Base-by-base conservation (phyloP, 2,888 invertebrate genomes). In the Eupithecia abbreviata region DNA sequence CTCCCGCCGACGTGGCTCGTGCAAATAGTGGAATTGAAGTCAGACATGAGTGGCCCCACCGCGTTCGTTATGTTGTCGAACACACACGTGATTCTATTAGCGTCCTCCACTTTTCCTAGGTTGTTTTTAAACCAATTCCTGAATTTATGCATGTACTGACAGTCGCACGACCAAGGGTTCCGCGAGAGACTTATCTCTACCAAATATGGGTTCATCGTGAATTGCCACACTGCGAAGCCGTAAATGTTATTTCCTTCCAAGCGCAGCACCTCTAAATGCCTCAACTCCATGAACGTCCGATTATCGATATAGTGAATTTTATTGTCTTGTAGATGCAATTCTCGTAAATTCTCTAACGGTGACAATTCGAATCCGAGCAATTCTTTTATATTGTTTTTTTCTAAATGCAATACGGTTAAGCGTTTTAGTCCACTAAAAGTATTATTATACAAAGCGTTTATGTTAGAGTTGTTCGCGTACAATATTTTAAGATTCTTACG, bases 101-200 rank as follows among this genome's bases (percentile, higher is more conserved):
- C 97, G 89, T 98, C 98, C 83, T 96, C 96, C 73, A 98, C 97
- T 95, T 98, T 98, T 78, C 97, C 97, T 70, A 96, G 95, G 90
- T 97, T 97, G 79, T 96, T 96, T 85, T 96, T 96, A 87, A 98
- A 96, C 97, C 98, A 98, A 84, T 96, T 96, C 85, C 97, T 96
- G 88, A 97, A 97, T 88, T 97, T 96, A 84, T 97, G 96, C 85
- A 98, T 93, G 91, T 97, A 98, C 84, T 96, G 96, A 93, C 98
- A 99, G 89, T 98, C 98, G 92, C 98, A 98, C 81, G 97, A 97
- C 98, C 98, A 98, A 72, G 97, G 97, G 90, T 98, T 98, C 85
- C 97, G 97, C 76, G 97, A 96, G 81, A 98, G 95, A 74, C 97
- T 97, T 85, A 98, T 97, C 91, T 97, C 97, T n/a, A 97, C 97